Percentiles rank a stretch among this genome's conserved stretches.
These are phyloP conservation scores for Leuciscus waleckii DNA, from an alignment of 2,797 vertebrate genomes.

Conservation along the genomic window DNA sequence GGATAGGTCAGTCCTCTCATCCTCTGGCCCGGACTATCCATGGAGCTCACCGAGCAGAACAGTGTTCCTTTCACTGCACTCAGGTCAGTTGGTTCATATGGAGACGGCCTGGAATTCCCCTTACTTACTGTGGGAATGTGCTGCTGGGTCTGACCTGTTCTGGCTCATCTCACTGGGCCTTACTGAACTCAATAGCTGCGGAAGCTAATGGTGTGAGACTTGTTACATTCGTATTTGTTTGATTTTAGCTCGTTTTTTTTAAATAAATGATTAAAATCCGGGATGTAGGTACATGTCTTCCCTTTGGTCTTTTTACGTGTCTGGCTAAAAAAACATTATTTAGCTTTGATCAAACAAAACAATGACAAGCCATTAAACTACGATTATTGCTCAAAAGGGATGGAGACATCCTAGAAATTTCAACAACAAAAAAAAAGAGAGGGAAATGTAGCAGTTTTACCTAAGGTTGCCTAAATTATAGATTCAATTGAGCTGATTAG, in stretches of 20 bases:
- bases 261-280: not conserved
- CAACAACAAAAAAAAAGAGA: not conserved
- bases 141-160: conserved; percentile 31
- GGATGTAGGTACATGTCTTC: not conserved
- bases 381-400: not conserved
- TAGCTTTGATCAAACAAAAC: not conserved
- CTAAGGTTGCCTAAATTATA: not conserved
- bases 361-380: not conserved
- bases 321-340: not conserved
- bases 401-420: not conserved
- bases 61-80: conserved; percentile 54
- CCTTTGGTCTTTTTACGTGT: not conserved
- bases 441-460: not conserved
- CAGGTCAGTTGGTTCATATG: conserved; percentile 52
- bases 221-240: not conserved
- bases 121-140: conserved; percentile 47
- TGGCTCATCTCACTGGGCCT: conserved; percentile 45
- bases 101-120: conserved; percentile 58
- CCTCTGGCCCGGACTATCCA: conserved; percentile 44
- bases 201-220: not conserved
- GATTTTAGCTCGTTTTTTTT: not conserved
- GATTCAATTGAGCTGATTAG: not conserved
- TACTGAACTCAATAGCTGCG: not conserved
- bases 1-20: conserved; percentile 55
- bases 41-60: conserved; percentile 44